Percentiles rank a stretch among this genome's conserved stretches.
phyloP scores from a whole-genome alignment of 2,888 invertebrate genomes.

The Morpho helenor region DNA sequence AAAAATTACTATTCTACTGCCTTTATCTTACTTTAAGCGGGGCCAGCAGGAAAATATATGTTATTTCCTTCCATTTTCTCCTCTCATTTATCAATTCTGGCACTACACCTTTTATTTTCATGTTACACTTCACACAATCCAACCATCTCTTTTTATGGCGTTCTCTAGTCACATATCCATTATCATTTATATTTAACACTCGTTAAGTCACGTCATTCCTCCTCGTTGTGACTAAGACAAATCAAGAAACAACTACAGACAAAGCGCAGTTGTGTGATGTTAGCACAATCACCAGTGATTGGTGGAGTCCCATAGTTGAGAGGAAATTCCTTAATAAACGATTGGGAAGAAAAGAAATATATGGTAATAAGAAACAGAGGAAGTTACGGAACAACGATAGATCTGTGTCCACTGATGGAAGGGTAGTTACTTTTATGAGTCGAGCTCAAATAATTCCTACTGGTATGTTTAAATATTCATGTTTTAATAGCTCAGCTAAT shows the following conservation, averaged over 20 bases:
- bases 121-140: no score
- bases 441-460: conserved; percentile 46
- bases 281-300: conserved; percentile 49
- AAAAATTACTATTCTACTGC: no score
- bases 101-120: no score
- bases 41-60: no score
- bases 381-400: conserved; percentile 25
- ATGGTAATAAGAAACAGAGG: conserved; percentile 15
- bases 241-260: conserved; percentile 42
- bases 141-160: no score
- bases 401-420: conserved; percentile 34
- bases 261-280: conserved; percentile 36
- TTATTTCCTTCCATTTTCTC: no score
- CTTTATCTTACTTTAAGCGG: no score
- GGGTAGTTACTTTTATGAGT: conserved; percentile 47
- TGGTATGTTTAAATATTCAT: conserved; percentile 30
- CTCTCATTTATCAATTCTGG: no score
- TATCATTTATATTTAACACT: no score
- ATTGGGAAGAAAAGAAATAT: conserved; percentile 21
- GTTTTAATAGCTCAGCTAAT: not conserved
- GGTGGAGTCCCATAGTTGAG: conserved; percentile 59
- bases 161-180: no score
- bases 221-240: conserved; percentile 37
- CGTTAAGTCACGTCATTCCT: no score
- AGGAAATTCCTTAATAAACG: conserved; percentile 33